Percentiles rank a stretch among this genome's conserved stretches.
Conservation (phyloP, 2,113 vertebrate species). For the Macrotus californicus region DNA sequence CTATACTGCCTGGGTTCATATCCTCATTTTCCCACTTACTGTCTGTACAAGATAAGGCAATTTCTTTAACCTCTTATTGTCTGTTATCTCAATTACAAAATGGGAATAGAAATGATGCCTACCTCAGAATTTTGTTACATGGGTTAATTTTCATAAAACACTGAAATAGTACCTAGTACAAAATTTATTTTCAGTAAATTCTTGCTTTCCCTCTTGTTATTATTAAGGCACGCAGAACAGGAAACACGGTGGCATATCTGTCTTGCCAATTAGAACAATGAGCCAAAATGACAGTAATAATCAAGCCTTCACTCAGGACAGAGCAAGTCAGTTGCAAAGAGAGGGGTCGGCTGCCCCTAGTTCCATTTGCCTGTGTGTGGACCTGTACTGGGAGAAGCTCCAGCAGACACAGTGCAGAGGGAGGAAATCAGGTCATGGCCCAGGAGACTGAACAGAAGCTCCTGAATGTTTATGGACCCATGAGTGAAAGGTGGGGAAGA, state of each 20-base stretch:
- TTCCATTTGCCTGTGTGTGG: neutral
- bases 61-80: neutral
- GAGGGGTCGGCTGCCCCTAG: fast-evolving
- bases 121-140: neutral
- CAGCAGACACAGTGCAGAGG: no score
- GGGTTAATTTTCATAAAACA: neutral
- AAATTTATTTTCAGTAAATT: neutral
- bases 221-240: neutral
- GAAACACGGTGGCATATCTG: neutral
- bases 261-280: neutral
- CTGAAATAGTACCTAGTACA: neutral
- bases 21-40: neutral
- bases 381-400: neutral
- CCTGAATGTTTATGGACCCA: neutral
- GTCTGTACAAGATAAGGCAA: neutral
- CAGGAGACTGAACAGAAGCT: neutral
- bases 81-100: neutral
- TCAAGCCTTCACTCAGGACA: neutral
- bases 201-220: neutral
- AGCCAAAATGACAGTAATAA: neutral
- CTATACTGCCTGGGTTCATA: neutral
- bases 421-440: neutral
- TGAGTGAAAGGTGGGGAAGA: fast-evolving
- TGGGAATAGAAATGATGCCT: neutral
- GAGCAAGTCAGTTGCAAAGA: neutral